Evolutionary conservation across 1,140 invertebrate genomes (phyloP).

Genomic region (Holotrichia oblita): DNA sequence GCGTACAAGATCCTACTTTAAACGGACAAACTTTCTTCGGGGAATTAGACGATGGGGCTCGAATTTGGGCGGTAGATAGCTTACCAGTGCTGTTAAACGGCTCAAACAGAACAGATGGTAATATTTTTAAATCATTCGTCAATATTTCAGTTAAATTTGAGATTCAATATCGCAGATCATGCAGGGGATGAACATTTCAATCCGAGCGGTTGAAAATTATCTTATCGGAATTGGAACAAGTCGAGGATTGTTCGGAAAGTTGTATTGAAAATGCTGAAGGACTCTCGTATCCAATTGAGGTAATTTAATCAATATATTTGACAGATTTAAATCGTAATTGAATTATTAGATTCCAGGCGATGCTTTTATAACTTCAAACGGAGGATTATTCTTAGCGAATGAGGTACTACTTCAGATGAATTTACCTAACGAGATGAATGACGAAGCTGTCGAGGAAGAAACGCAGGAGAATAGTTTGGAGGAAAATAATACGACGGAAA

Average conservation of each 20-base stretch:
- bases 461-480: slow-evolving; percentile 32
- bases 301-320: slow-evolving; percentile 15
- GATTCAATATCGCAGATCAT: slow-evolving; percentile 25
- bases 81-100: slow-evolving; percentile 51
- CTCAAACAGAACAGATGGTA: slow-evolving; percentile 49
- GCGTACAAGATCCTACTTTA: slow-evolving; percentile 44
- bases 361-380: slow-evolving; percentile 42
- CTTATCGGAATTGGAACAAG: slow-evolving; percentile 9
- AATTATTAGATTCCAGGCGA: slow-evolving; percentile 40
- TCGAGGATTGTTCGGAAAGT: neutral
- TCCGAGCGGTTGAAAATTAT: slow-evolving; percentile 26
- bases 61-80: slow-evolving; percentile 50
- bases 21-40: slow-evolving; percentile 52
- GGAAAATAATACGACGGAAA: slow-evolving; percentile 38
- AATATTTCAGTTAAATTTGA: no score
- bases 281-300: slow-evolving; percentile 43
- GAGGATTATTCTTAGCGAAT: slow-evolving; percentile 42
- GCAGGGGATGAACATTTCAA: neutral
- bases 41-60: slow-evolving; percentile 49
- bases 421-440: slow-evolving; percentile 9
- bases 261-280: slow-evolving; percentile 36
- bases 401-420: slow-evolving; percentile 43
- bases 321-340: neutral
- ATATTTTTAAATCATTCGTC: neutral
- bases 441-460: neutral